Conservation (phyloP, 2,888 invertebrate genomes). For the Habroteleia sp. region DNA sequence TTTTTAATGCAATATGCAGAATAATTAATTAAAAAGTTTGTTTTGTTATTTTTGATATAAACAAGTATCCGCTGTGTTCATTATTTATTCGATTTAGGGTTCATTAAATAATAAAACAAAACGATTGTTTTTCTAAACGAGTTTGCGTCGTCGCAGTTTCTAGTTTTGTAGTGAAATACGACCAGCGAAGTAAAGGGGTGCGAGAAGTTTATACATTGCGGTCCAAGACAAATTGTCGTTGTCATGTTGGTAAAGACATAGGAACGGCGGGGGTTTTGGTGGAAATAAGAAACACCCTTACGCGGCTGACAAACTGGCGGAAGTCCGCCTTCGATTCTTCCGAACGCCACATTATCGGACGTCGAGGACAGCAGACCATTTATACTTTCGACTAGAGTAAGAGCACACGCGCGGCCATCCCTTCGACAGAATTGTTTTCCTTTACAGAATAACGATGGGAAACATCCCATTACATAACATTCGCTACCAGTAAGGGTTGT, state of each 20-base stretch:
- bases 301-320: constrained; percentile 78
- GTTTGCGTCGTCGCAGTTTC: constrained; percentile 29
- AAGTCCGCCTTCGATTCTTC: constrained; percentile 74
- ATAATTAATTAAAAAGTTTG: too few species aligned
- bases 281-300: constrained; percentile 72
- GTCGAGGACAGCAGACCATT: constrained; percentile 77
- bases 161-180: constrained; percentile 50
- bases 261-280: constrained; percentile 48
- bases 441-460: constrained; percentile 42
- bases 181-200: constrained; percentile 55
- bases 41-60: too few species aligned
- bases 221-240: constrained; percentile 74
- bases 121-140: constrained; percentile 45
- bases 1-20: too few species aligned
- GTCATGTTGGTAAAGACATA: constrained; percentile 45
- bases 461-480: constrained; percentile 37
- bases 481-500: constrained; percentile 25
- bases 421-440: constrained; percentile 60
- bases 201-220: constrained; percentile 75
- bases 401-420: constrained; percentile 43
- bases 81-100: background rate
- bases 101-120: constrained; percentile 24
- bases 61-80: too few species aligned
- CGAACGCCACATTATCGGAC: constrained; percentile 78
- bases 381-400: constrained; percentile 71